Percentiles rank a stretch among this genome's conserved stretches.
These are phyloP conservation scores for Adela reaumurella DNA, from an alignment of 2,888 invertebrate genomes.

Conservation along the genomic window DNA sequence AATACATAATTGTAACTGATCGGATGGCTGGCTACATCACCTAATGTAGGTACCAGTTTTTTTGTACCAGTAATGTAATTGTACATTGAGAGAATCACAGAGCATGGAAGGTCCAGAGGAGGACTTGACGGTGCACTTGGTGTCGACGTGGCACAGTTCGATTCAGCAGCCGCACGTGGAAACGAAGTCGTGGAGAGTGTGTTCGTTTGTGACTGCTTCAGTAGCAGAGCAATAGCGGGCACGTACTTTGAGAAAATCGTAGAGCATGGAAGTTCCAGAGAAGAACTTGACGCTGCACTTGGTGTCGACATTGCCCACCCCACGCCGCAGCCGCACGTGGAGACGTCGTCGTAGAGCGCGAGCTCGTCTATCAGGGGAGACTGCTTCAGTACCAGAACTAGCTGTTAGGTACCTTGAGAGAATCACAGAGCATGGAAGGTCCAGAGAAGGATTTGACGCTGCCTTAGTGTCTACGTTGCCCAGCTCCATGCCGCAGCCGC, in stretches of 20 bases:
- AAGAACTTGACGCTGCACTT: slow-evolving; percentile 40
- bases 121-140: slow-evolving; percentile 40
- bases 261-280: slow-evolving; percentile 39
- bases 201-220: slow-evolving; percentile 49
- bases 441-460: slow-evolving; percentile 41
- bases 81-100: slow-evolving; percentile 37
- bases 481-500: slow-evolving; percentile 44
- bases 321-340: slow-evolving; percentile 44
- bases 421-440: slow-evolving; percentile 37
- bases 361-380: slow-evolving; percentile 46
- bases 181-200: slow-evolving; percentile 38
- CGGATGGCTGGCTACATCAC: too few species aligned
- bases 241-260: slow-evolving; percentile 38
- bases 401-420: slow-evolving; percentile 27
- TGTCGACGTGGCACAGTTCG: slow-evolving; percentile 48
- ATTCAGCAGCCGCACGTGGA: slow-evolving; percentile 43
- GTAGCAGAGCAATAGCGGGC: slow-evolving; percentile 20
- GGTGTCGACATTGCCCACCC: slow-evolving; percentile 46
- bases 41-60: too few species aligned
- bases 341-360: slow-evolving; percentile 35
- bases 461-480: slow-evolving; percentile 47
- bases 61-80: too few species aligned
- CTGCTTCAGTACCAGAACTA: slow-evolving; percentile 36
- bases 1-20: too few species aligned
- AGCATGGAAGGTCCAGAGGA: slow-evolving; percentile 41